Evolutionary conservation across 2,113 vertebrate species (phyloP), one percentile per base, ranked within the genome.

Genomic region (Prionailurus bengalensis): DNA sequence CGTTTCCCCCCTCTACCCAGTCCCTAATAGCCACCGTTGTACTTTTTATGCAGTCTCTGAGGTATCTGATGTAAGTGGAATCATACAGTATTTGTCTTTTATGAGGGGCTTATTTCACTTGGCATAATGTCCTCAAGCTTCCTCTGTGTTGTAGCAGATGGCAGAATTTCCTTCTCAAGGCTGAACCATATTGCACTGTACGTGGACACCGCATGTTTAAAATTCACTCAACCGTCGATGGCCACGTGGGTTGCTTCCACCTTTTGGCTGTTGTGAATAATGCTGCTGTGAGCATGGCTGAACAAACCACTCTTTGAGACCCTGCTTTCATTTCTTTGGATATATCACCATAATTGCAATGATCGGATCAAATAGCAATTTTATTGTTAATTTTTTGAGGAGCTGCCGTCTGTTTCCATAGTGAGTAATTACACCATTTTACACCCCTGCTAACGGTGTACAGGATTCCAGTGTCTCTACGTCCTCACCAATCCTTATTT

Each of bases 11-110:
- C 21, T 39, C 4, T 25, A 71, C 4, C 10, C 7, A 31, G 39
- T 2, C 5, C 23, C 7, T 14, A 29, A 53, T 5, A 36, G 0
- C 36, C 10, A 5, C 1, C 36, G 9, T 12, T 53, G 27, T 23
- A 19, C 73, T n/a, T 45, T 55, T 5, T 16, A 36, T 36, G 17
- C 33, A 19, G 36, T 74, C 7, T 55, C 7, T 29, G 29, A 17
- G 13, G 13, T 58, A 33, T 4, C 11, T 36, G 15, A 12, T 23
- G 1, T 12, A 10, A 55, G 13, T 13, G 12, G 36, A 66, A 17
- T 25, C 14, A 17, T 19, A 33, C 17, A 31, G 6, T 10, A 53
- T n/a, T 19, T 58, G 29, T 39, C 2, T 65, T 55, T 4, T 74
- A 7, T 73, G 21, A 39, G 7, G 39, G 48, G 3, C 7, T 88